Base-by-base conservation (phyloP, 1,140 invertebrate species). In the Drosophila kikkawai region DNA sequence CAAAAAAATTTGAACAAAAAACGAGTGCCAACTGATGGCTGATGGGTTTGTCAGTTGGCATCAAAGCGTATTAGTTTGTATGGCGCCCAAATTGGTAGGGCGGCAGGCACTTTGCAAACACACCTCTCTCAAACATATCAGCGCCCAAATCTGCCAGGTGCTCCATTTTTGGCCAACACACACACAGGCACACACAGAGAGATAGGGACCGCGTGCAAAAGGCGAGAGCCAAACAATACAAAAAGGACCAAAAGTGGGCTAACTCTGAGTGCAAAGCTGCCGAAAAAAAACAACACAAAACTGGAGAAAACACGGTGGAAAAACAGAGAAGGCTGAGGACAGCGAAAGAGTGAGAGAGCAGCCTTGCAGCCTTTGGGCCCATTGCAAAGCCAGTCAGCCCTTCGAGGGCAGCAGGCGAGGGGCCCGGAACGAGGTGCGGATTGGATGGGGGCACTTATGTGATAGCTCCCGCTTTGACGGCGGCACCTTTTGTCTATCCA, bases 1-100 rank as follows among this genome's bases (percentile, higher is more conserved):
- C 7, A 48, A 48, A n/a, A 13, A 15, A 32, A n/a, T n/a, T 37
- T 37, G 36, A 34, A 34, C 22, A 42, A 47, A 26, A 44, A 60
- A 55, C 68, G 19, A 45, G 37, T 47, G 74, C 48, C 63, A 70
- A 68, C 63, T 68, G 55, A 22, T 32, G 57, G 48, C 36, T 64
- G 70, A 53, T 66, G 61, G 63, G 65, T 60, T 82, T 82, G 79
- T 83, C 67, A 82, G 80, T 58, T 78, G 58, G 60, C 84, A 81
- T 88, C 84, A 90, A 87, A 88, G 85, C 77, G 70, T 66, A 78
- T 87, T 87, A 88, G 84, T 75, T 87, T 83, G 84, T 77, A 74
- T 78, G 77, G 80, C 80, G 70, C 39, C 74, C 77, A 87, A 87
- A 87, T 87, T 88, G 80, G 80, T 80, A 41, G 41, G 69, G 82